Percentiles rank a stretch among this genome's conserved stretches.
Conservation (phyloP, 2,797 vertebrate genomes). For the Geotrypetes seraphini region DNA sequence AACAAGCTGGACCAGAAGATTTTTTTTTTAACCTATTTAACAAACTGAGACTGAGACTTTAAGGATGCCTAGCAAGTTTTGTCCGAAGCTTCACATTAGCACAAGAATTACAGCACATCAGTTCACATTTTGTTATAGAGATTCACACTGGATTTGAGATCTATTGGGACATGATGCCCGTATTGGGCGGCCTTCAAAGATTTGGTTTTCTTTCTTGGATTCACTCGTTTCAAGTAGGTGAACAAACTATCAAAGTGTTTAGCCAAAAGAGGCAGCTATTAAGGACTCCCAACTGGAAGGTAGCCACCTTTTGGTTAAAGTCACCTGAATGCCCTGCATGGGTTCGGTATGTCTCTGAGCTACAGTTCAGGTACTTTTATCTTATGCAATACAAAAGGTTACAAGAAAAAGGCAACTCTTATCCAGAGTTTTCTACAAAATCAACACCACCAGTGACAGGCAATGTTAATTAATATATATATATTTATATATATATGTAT, state of each 20-base stretch:
- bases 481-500: too few species aligned
- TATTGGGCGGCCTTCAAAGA: constrained; percentile 32
- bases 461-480: constrained; percentile 95
- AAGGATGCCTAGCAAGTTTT: constrained; percentile 77
- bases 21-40: constrained; percentile 69
- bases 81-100: constrained; percentile 84
- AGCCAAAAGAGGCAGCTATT: neutral
- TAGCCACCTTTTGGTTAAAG: constrained; percentile 6
- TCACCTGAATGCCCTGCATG: constrained; percentile 40
- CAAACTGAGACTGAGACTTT: constrained; percentile 75
- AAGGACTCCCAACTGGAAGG: constrained; percentile 1
- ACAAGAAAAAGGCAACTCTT: constrained; percentile 77
- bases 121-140: constrained; percentile 71
- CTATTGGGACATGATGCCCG: constrained; percentile 63
- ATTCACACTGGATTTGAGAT: constrained; percentile 69
- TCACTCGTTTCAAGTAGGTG: constrained; percentile 17
- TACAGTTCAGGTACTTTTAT: constrained; percentile 72
- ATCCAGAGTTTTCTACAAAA: constrained; percentile 84
- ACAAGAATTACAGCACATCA: constrained; percentile 71
- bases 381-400: constrained; percentile 55
- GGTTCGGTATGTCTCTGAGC: constrained; percentile 64
- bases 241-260: constrained; percentile 1
- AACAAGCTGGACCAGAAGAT: constrained; percentile 77
- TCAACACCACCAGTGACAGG: constrained; percentile 85
- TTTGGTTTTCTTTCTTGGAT: constrained; percentile 3